Base-by-base conservation (phyloP, 2,113 vertebrate species). In the Trochalopteron elliotii region DNA sequence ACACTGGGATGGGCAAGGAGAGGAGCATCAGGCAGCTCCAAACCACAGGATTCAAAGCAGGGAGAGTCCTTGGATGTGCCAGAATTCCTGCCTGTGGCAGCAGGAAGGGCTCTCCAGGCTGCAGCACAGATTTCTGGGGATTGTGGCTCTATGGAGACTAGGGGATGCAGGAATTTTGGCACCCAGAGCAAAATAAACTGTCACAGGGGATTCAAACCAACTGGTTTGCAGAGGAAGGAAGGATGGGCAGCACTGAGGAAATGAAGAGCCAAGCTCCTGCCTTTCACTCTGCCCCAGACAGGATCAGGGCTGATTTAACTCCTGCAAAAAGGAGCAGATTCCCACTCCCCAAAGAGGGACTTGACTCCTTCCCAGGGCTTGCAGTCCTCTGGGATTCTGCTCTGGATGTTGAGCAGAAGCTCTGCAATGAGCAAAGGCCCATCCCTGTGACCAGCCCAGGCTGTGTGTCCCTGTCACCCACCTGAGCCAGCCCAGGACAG, bases 101-200 rank as follows among this genome's bases (percentile, higher is more conserved):
- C 31, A 74, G 63, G n/a, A 75, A 55, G 35, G 17, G 47, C 13
- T 91, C 47, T 56, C 59, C 64, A 56, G 50, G 40, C 55, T 63
- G 42, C 50, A 45, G 28, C 55, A 42, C 1, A 2, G 15, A n/a
- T 9, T 33, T 52, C 60, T 53, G 50, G 83, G 49, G 9, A 53
- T 23, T 3, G 3, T 35, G 84, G 47, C 22, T 3, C 1, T 2
- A 1, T 7, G 28, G 56, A 80, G 13, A 50, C 42, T 5, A 4
- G 0, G 4, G 40, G 21, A 60, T 7, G 50, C 15, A 79, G 52
- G 42, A 56, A 78, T 77, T 80, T 1, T 28, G 53, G 71, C 57
- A 80, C 2, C 14, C 37, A 63, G 31, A 42, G 15, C 15, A 22
- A 67, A 71, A 49, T 15, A 18, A 79, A 35, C 30, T 35, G 40